These are phyloP conservation scores for Ganaspis sp. DNA, from an alignment of 1,140 invertebrate genomes.

Conservation along the genomic window DNA sequence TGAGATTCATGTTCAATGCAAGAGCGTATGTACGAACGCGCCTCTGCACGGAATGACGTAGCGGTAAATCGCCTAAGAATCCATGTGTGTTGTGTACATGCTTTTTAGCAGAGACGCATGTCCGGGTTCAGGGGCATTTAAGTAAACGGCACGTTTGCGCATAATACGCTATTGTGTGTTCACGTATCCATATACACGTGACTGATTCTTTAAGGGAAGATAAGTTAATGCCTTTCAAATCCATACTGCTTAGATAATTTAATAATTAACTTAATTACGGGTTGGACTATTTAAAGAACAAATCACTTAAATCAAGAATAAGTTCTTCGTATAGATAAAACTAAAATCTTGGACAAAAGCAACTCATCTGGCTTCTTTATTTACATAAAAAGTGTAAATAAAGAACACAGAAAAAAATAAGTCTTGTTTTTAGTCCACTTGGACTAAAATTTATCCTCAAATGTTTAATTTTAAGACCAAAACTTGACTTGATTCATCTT, in stretches of 20 bases:
- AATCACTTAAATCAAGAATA: no score
- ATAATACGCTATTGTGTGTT: conserved; percentile 51
- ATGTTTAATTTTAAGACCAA: no score
- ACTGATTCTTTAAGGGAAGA: conserved; percentile 5
- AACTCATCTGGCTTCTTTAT: no score
- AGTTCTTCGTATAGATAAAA: no score
- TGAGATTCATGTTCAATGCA: conserved; percentile 39
- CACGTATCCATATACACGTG: conserved; percentile 27
- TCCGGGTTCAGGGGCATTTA: conserved; percentile 56
- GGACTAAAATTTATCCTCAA: no score
- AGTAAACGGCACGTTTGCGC: conserved; percentile 43
- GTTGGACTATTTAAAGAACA: not conserved
- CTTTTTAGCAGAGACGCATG: conserved; percentile 55
- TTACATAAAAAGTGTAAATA: no score
- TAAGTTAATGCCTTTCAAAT: not conserved
- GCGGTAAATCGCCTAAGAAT: no score
- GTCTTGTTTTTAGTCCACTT: no score
- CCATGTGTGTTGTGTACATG: conserved; percentile 47
- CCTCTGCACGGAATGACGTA: conserved; percentile 51
- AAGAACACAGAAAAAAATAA: no score
- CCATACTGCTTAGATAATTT: not conserved
- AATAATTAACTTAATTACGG: no score
- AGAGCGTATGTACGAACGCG: conserved; percentile 34
- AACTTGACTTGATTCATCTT: no score
- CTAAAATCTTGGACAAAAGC: no score